A percentile compares a stretch with the other conserved stretches of the same genome.
Evolutionary conservation across 1,140 invertebrate genomes (phyloP).

Genomic region (Lepidurus packardi): DNA sequence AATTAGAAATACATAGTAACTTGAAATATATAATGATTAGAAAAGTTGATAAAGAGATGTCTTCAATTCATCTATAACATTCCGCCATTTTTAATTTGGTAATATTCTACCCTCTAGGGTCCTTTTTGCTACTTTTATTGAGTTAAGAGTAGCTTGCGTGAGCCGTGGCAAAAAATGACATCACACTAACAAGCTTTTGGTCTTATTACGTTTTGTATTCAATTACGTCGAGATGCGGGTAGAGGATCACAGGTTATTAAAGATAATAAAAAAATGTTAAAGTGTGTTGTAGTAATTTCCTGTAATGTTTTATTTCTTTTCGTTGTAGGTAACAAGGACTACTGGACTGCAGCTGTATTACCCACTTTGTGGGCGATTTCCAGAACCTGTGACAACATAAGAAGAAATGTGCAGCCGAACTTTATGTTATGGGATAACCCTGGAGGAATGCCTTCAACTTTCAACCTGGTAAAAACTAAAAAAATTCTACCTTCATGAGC

Average conservation of each 20-base stretch:
- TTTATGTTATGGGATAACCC: constrained; percentile 1
- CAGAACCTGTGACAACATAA: too few species aligned
- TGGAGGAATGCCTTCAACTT: constrained; percentile 1
- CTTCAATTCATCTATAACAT: too few species aligned
- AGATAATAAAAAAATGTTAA: neutral
- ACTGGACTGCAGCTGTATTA: too few species aligned
- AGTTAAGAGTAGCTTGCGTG: too few species aligned
- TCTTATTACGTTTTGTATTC: neutral
- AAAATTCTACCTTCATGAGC: neutral
- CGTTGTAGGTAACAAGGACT: neutral
- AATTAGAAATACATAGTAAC: too few species aligned
- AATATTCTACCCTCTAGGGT: too few species aligned
- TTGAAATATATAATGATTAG: too few species aligned
- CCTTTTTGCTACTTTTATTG: too few species aligned
- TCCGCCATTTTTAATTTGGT: too few species aligned
- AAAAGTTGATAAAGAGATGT: too few species aligned
- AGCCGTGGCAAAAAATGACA: neutral
- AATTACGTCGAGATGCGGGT: neutral
- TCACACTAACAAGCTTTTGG: neutral
- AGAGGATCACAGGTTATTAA: neutral
- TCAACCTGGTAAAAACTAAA: neutral
- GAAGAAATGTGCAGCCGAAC: neutral
- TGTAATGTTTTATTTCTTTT: neutral
- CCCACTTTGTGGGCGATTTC: too few species aligned
- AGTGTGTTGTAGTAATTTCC: neutral